Evolutionary conservation across 2,797 vertebrate genomes (phyloP).

Genomic region (Rachycentron canadum): DNA sequence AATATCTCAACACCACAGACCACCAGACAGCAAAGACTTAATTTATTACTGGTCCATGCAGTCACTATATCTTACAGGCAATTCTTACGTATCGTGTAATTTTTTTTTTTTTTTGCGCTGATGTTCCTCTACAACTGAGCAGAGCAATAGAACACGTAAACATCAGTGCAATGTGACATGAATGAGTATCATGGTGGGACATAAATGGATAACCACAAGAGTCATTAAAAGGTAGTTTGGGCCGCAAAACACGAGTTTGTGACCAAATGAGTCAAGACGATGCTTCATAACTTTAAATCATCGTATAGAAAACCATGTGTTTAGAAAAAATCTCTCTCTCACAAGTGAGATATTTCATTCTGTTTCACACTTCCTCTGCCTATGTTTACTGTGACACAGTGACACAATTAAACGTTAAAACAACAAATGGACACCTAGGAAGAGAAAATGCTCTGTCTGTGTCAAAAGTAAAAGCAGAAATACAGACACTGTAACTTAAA

Average conservation of each 20-base stretch:
- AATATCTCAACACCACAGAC: conserved; percentile 72
- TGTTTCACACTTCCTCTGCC: neutral
- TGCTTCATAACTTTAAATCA: neutral
- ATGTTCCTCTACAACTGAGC: neutral
- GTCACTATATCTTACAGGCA: conserved; percentile 23
- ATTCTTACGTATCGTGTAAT: neutral
- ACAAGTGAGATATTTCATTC: neutral
- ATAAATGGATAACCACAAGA: neutral
- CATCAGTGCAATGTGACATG: neutral
- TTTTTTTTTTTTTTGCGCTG: neutral
- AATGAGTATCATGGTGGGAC: neutral
- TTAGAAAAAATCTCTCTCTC: neutral
- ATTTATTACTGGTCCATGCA: conserved; percentile 33
- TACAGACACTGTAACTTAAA: neutral
- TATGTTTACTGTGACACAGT: neutral
- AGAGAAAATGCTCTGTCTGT: neutral
- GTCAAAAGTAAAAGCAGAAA: neutral
- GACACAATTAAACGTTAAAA: neutral
- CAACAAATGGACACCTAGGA: neutral
- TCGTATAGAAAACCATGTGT: no score
- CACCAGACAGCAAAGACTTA: conserved; percentile 51
- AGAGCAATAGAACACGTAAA: neutral
- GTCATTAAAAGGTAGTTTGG: neutral
- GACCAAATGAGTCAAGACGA: conserved; percentile 1
- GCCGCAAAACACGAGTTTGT: neutral